A percentile compares a stretch with the other conserved stretches of the same genome.
Evolutionary conservation across 2,797 vertebrate species (phyloP).

Genomic region (Oryzias dopingdopingensis): DNA sequence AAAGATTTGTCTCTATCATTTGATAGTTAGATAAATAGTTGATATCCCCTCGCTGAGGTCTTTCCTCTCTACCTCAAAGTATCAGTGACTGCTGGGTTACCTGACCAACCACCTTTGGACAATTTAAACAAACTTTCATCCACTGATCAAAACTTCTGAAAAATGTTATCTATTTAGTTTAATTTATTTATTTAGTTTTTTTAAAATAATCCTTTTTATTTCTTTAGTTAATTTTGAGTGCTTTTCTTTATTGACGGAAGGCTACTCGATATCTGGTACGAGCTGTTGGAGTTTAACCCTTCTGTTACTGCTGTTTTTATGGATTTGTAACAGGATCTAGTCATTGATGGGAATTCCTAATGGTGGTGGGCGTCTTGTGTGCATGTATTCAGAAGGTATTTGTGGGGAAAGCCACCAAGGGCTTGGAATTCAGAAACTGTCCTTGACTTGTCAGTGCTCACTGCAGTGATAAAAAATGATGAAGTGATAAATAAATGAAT

Average conservation of each 20-base stretch:
- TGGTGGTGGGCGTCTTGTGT: conserved; percentile 12
- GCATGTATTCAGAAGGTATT: conserved; percentile 7
- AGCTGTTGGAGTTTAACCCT: conserved; percentile 10
- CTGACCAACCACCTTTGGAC: no score
- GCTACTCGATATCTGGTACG: conserved; percentile 7
- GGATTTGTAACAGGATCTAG: conserved; percentile 50
- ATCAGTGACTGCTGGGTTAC: no score
- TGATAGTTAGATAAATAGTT: no score
- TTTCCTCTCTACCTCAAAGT: no score
- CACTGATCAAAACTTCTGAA: no score
- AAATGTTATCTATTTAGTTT: no score
- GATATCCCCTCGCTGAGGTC: no score
- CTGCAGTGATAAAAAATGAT: conserved; percentile 1
- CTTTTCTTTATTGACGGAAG: background rate
- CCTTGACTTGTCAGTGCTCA: conserved; percentile 23
- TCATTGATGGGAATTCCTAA: conserved; percentile 49
- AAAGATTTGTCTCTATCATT: no score
- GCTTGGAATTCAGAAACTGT: conserved; percentile 41
- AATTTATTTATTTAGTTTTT: no score
- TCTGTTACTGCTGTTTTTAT: conserved; percentile 20
- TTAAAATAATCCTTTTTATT: background rate
- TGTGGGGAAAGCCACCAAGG: conserved; percentile 26
- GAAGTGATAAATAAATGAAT: conserved; percentile 34
- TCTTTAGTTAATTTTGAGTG: no score
- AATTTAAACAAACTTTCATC: no score